phyloP scores from a whole-genome alignment of 2,113 vertebrate species.

The Dissostichus mawsoni region DNA sequence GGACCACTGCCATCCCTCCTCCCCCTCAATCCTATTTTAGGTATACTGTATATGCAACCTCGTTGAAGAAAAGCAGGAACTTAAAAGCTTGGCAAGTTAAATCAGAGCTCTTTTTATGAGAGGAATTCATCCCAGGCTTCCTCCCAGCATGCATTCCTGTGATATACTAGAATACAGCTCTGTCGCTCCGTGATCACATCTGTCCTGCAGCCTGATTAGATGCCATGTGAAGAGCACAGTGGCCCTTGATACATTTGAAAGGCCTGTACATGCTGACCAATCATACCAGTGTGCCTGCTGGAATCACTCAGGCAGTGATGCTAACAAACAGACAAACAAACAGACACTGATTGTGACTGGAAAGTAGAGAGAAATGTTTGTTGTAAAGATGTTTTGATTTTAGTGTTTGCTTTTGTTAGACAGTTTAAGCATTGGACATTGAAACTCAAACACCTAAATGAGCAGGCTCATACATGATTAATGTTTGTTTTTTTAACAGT shows the following conservation, averaged over 20 bases:
- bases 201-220: constrained; percentile 38
- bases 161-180: not conserved
- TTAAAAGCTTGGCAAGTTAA: constrained; percentile 16
- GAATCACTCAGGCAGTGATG: constrained; percentile 23
- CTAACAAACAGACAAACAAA: constrained; percentile 28
- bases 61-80: not conserved
- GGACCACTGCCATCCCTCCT: constrained; percentile 33
- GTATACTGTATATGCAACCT: constrained; percentile 10
- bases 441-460: not conserved
- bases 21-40: constrained; percentile 41
- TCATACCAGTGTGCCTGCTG: constrained; percentile 56
- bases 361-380: not conserved
- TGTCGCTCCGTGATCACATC: constrained; percentile 6
- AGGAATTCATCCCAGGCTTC: not conserved
- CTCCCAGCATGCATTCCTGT: not conserved
- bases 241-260: constrained; percentile 48
- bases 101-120: not conserved
- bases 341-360: not conserved
- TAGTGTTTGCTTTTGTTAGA: too few species aligned
- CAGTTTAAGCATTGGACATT: not conserved
- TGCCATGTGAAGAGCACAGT: constrained; percentile 39
- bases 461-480: not conserved
- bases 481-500: not conserved
- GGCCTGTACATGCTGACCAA: constrained; percentile 51
- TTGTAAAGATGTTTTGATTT: too few species aligned